Base-by-base conservation (phyloP, 2,113 vertebrate species). In the Oryzias celebensis region DNA sequence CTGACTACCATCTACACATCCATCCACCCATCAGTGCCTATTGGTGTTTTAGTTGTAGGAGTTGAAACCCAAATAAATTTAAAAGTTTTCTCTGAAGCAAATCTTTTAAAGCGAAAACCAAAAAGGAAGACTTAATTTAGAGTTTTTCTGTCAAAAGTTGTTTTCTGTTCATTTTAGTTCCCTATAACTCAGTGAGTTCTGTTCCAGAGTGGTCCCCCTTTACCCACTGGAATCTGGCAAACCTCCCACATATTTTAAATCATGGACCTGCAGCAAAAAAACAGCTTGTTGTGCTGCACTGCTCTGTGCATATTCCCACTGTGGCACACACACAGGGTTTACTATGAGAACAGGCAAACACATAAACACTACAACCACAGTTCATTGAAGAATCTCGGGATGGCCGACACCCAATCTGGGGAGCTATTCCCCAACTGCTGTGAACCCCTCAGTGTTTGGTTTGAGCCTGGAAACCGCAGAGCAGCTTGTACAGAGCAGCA, bases 341-440 rank as follows among this genome's bases (percentile, higher is more conserved):
- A 68, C 75, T 84, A 66, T 68, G 16, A 75, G 55, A 73, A 71
- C 69, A 45, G 58, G 64, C 17, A 2, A 58, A 67, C 62, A n/a
- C 63, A 79, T 80, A 68, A 77, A 83, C 71, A 70, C 68, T 65
- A 18, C 6, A 41, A 58, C 66, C 65, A 62, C 69, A 74, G 64
- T 57, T 68, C 69, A 70, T 31, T 55, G 58, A 80, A 60, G 62
- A 71, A 65, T 77, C 65, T 65, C 22, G 3, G 14, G 55, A 24
- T 41, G 15, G n/a, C 18, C 16, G 55, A 44, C 44, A 53, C 18
- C 41, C 42, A 50, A 20, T 56, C 53, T 5, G 24, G 6, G 44
- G 1, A 47, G 55, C 58, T 0, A 23, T 55, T 52, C 28, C 3
- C 53, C 73, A 45, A 65, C 45, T 16, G 46, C 75, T 55, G 22